Evolutionary conservation across 2,113 vertebrate species (phyloP).

Genomic region (Protobothrops mucrosquamatus): DNA sequence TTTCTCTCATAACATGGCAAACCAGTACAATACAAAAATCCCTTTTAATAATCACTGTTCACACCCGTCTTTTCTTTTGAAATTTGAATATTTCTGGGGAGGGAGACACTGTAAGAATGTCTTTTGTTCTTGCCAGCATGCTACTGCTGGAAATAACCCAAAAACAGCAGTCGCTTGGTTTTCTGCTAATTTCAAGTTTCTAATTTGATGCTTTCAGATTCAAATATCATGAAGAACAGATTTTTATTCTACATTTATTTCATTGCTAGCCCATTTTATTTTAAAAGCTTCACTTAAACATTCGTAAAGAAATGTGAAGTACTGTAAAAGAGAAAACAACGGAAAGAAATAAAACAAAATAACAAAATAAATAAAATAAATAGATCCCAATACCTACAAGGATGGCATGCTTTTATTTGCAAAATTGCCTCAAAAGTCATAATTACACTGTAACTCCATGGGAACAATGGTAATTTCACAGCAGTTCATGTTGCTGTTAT

Average conservation of each 20-base stretch:
- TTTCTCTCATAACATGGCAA: constrained; percentile 22
- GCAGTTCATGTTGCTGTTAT: constrained; percentile 67
- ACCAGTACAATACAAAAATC: constrained; percentile 21
- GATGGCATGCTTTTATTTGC: constrained; percentile 63
- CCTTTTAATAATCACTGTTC: constrained; percentile 10
- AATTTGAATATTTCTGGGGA: constrained; percentile 23
- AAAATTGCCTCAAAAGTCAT: constrained; percentile 72
- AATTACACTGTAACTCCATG: constrained; percentile 71
- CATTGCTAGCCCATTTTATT: not conserved
- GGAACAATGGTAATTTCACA: constrained; percentile 74
- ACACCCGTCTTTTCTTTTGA: constrained; percentile 12
- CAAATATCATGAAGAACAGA: constrained; percentile 9
- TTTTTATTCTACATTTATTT: constrained; percentile 1
- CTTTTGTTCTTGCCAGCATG: constrained; percentile 25
- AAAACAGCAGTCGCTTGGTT: constrained; percentile 18
- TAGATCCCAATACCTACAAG: constrained; percentile 46
- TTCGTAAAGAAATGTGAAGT: constrained; percentile 45
- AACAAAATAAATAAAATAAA: constrained; percentile 29
- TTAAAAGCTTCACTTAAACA: constrained; percentile 40
- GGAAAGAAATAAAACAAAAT: not conserved
- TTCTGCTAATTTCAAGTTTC: constrained; percentile 18
- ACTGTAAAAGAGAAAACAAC: constrained; percentile 29
- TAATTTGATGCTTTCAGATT: constrained; percentile 35
- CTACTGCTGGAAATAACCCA: constrained; percentile 29
- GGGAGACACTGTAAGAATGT: constrained; percentile 12